Conservation (phyloP, 2,888 invertebrate genomes). For the Resseliella maxima region DNA sequence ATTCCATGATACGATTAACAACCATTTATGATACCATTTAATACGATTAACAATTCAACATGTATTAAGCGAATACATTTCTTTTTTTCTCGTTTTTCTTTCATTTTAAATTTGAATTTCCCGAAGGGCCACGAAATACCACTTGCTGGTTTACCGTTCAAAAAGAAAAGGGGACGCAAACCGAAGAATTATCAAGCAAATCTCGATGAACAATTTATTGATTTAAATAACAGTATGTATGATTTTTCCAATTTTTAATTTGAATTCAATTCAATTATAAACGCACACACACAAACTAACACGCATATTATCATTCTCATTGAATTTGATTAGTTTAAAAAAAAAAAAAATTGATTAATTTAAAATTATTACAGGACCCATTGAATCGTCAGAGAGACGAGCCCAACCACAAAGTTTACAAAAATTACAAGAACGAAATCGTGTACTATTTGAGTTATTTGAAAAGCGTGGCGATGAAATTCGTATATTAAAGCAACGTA, state of each 20-base stretch:
- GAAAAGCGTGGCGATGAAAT: constrained; percentile 55
- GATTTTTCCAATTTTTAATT: background rate
- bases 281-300: no score
- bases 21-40: no score
- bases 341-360: background rate
- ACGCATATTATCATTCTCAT: no score
- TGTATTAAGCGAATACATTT: background rate
- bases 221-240: background rate
- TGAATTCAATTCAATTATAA: background rate
- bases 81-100: background rate
- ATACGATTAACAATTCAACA: no score
- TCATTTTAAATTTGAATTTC: background rate
- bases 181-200: constrained; percentile 33
- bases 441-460: constrained; percentile 45
- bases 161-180: constrained; percentile 27
- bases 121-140: background rate
- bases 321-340: no score
- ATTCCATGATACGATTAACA: background rate
- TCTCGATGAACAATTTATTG: background rate
- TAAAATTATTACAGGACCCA: background rate
- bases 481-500: constrained; percentile 7
- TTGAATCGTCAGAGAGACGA: background rate
- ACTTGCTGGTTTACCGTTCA: background rate
- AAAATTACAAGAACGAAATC: constrained; percentile 54
- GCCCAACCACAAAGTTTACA: background rate